Evolutionary conservation across 2,888 invertebrate genomes (phyloP).

Genomic region (Ganaspis brasiliensis): DNA sequence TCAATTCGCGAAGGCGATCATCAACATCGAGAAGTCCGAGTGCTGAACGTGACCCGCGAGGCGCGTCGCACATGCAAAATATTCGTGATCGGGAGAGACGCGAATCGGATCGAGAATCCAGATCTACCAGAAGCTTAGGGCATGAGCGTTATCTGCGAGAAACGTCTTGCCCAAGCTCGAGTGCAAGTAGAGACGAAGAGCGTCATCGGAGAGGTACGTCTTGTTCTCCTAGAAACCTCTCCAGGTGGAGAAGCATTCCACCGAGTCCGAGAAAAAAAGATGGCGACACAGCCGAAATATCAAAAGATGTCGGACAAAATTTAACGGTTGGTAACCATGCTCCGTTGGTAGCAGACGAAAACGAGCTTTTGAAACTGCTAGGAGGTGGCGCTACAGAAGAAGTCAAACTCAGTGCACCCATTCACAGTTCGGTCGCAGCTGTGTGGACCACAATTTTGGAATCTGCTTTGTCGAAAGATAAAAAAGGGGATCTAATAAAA

Average conservation of each 20-base stretch:
- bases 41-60: constrained; percentile 56
- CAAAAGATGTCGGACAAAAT: background rate
- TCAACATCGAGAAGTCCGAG: constrained; percentile 51
- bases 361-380: background rate
- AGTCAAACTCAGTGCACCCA: background rate
- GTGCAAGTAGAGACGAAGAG: constrained; percentile 60
- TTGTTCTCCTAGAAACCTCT: background rate
- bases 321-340: background rate
- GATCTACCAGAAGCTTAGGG: background rate
- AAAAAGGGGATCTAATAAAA: background rate
- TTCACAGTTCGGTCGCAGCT: background rate
- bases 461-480: background rate
- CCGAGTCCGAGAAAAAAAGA: background rate
- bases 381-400: background rate
- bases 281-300: background rate
- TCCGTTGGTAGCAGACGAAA: background rate
- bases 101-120: no score
- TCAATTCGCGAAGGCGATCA: background rate
- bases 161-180: background rate
- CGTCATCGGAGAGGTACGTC: background rate
- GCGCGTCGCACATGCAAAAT: no score
- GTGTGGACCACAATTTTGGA: background rate
- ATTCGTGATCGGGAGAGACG: no score
- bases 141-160: background rate
- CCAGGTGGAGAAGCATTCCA: background rate